These are phyloP conservation scores for Gasteruption jaculator DNA, from an alignment of 2,888 invertebrate genomes.

Conservation along the genomic window DNA sequence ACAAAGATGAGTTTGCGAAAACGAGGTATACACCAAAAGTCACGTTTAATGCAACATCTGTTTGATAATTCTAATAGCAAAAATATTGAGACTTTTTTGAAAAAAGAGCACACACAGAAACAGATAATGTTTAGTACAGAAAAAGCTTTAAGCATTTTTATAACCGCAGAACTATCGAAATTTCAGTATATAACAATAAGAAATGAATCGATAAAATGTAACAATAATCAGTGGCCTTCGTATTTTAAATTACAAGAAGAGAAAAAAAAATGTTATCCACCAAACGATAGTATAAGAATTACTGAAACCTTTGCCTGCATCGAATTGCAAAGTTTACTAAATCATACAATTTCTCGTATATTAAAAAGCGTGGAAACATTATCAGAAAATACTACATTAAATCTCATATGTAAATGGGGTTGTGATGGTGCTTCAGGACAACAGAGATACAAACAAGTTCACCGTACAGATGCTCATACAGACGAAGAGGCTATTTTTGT, in stretches of 20 bases:
- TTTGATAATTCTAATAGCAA: too few species aligned
- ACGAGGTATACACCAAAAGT: too few species aligned
- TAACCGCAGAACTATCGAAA: too few species aligned
- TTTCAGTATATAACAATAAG: too few species aligned
- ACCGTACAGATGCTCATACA: conserved; percentile 10
- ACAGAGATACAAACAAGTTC: conserved; percentile 12
- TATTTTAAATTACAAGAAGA: conserved; percentile 4
- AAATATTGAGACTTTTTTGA: too few species aligned
- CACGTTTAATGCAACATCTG: too few species aligned
- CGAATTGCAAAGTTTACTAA: conserved; percentile 7
- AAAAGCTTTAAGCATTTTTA: too few species aligned
- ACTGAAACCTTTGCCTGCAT: conserved; percentile 6
- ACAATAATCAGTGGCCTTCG: conserved; percentile 1
- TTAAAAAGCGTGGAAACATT: not conserved
- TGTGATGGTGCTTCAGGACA: conserved; percentile 7
- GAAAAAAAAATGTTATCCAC: conserved; percentile 11
- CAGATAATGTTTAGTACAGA: too few species aligned
- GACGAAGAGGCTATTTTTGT: conserved; percentile 4
- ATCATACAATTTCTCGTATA: conserved; percentile 4
- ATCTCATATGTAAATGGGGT: conserved; percentile 12
- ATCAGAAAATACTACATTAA: conserved; percentile 9
- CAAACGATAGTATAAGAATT: conserved; percentile 1
- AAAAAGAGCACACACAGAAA: too few species aligned
- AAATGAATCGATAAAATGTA: too few species aligned
- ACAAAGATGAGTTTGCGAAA: too few species aligned